These are phyloP conservation scores for Chloromyia formosa DNA, from an alignment of 2,888 invertebrate genomes.

Conservation along the genomic window DNA sequence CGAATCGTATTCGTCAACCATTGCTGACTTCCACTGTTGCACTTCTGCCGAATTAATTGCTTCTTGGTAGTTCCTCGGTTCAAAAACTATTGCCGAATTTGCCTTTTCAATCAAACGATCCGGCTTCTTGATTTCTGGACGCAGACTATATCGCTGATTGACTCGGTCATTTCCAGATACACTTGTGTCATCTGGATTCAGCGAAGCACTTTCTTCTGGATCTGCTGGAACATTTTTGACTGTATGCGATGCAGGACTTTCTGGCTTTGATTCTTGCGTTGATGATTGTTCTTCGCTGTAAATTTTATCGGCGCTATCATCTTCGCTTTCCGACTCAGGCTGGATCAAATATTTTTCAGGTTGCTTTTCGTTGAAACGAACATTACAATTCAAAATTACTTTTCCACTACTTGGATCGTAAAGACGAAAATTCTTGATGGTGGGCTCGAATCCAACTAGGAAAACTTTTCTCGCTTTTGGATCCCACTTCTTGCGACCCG, in stretches of 20 bases:
- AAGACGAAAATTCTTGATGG: conserved; percentile 1
- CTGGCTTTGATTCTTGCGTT: not conserved
- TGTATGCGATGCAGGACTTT: not conserved
- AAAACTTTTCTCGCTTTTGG: conserved; percentile 5
- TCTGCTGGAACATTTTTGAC: not conserved
- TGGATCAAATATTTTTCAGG: not conserved
- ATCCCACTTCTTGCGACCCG: no score
- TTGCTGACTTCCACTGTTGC: conserved; percentile 46
- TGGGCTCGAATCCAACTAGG: not conserved
- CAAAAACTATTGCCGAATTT: conserved; percentile 1
- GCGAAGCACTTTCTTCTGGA: not conserved
- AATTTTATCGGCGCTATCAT: not conserved
- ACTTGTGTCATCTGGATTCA: not conserved
- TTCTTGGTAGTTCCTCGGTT: conserved; percentile 47
- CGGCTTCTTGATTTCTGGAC: not conserved
- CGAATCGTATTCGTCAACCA: conserved; percentile 43
- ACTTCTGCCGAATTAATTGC: conserved; percentile 26
- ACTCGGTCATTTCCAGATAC: not conserved
- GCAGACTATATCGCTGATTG: not conserved
- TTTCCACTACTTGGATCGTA: not conserved
- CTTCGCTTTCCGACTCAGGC: not conserved
- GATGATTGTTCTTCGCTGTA: no score
- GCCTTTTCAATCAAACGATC: not conserved
- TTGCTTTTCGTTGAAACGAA: not conserved
- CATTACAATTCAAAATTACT: not conserved